phyloP scores from a whole-genome alignment of 2,797 vertebrate species.

The Mus caroli region DNA sequence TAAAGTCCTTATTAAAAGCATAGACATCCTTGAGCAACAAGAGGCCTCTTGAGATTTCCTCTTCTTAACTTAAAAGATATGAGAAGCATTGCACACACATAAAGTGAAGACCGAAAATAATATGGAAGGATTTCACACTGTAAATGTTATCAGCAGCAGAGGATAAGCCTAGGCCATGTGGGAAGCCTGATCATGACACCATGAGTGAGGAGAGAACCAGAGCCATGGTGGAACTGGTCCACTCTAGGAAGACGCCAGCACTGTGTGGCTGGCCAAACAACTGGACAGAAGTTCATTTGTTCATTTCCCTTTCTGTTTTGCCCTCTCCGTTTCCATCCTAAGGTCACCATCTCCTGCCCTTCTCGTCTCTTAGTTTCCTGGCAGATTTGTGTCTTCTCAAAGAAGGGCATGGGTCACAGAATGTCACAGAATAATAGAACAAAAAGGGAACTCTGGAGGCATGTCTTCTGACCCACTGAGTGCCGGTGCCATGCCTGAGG shows the following conservation, averaged over 20 bases:
- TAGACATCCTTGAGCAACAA: background rate
- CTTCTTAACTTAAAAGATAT: background rate
- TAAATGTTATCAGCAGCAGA: background rate
- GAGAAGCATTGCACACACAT: background rate
- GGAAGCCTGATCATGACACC: background rate
- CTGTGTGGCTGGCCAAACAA: background rate
- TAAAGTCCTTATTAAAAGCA: background rate
- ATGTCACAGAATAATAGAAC: background rate
- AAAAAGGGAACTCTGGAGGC: background rate
- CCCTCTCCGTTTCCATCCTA: background rate
- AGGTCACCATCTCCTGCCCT: background rate
- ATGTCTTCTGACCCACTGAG: background rate
- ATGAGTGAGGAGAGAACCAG: background rate
- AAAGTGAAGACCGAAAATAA: background rate
- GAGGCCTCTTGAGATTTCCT: background rate
- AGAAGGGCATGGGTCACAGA: background rate
- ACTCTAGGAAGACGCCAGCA: background rate
- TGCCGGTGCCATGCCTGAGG: background rate
- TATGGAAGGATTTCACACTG: background rate
- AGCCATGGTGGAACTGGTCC: no score
- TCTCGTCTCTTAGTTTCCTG: background rate
- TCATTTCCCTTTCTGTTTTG: background rate
- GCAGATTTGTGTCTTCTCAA: background rate
- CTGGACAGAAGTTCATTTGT: background rate
- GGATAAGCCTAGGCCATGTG: background rate